Evolutionary conservation across 2,113 vertebrate genomes (phyloP), one percentile per base, ranked within the genome.

Genomic region (Oncorhynchus masou): DNA sequence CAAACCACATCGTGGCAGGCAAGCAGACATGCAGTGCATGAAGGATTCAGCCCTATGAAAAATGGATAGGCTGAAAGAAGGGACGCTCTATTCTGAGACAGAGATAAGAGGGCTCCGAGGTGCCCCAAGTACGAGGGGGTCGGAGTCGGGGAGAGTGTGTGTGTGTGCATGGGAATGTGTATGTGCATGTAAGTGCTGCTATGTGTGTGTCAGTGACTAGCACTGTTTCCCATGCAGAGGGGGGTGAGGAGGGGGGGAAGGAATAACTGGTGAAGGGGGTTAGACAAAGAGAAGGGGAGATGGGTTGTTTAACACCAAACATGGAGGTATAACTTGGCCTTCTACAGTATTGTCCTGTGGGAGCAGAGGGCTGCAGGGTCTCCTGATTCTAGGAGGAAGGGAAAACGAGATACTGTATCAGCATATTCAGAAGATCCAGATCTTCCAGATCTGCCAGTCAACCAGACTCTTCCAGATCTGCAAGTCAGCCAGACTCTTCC

Each of bases 41-140:
- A 59, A 67, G 69, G 77, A 77, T 75, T 39, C 8, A 67, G 74
- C 59, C 2, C 51, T 77, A 88, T 89, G 79, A 89, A 89, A 89
- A 85, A 90, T 89, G 83, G 79, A 89, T 89, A 86, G 76, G 74
- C 15, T 20, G n/a, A 34, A 6, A 75, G 48, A 71, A 80, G 54
- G 68, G 54, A 70, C 70, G 25, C 65, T 84, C 78, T 84, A 85
- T 87, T 89, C 80, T 75, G 71, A 86, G 83, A 71, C 29, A 13
- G 71, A 80, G 78, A 83, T 80, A 81, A 83, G 77, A 67, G 80
- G 19, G 81, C 76, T 73, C 70, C 45, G 74, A 70, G 67, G 70
- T 69, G 78, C 59, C 64, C 39, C 51, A 34, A 70, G 60, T 22
- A 73, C 13, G 2, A 34, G 24, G 70, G 27, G 15, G 69, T 27